These are phyloP conservation scores for Chirona hameri DNA, from an alignment of 2,888 invertebrate species.

Conservation along the genomic window DNA sequence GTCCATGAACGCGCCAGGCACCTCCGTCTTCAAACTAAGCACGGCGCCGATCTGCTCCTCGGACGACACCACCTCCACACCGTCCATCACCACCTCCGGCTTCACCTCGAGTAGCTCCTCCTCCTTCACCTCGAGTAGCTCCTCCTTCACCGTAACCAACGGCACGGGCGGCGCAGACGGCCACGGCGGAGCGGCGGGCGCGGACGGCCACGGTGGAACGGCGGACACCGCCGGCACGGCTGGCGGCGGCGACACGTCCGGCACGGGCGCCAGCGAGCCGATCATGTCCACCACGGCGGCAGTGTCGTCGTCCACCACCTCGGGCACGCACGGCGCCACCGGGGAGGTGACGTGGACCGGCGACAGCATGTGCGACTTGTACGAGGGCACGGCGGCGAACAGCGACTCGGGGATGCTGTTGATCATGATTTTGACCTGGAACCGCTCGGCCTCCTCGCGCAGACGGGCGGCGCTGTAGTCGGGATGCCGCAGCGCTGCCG, in stretches of 20 bases:
- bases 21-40: conserved; percentile 9
- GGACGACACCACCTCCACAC: neutral
- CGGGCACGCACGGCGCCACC: neutral
- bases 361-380: conserved; percentile 24
- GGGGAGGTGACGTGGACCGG: conserved; percentile 8
- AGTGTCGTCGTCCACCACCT: neutral
- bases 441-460: conserved; percentile 9
- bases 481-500: neutral
- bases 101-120: neutral
- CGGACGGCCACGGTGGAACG: neutral
- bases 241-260: neutral
- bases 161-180: neutral
- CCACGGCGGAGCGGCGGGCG: neutral
- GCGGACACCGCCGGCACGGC: no score
- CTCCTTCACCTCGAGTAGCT: neutral
- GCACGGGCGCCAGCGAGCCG: neutral
- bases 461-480: conserved; percentile 13
- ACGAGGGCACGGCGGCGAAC: neutral
- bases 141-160: no score
- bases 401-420: conserved; percentile 23
- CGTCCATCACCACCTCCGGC: neutral
- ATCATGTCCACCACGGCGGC: neutral
- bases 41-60: conserved; percentile 13
- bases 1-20: conserved; percentile 25
- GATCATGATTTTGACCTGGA: conserved; percentile 13